Evolutionary conservation across 2,113 vertebrate species (phyloP), one percentile per base, ranked within the genome.

Genomic region (Rhombomys opimus): DNA sequence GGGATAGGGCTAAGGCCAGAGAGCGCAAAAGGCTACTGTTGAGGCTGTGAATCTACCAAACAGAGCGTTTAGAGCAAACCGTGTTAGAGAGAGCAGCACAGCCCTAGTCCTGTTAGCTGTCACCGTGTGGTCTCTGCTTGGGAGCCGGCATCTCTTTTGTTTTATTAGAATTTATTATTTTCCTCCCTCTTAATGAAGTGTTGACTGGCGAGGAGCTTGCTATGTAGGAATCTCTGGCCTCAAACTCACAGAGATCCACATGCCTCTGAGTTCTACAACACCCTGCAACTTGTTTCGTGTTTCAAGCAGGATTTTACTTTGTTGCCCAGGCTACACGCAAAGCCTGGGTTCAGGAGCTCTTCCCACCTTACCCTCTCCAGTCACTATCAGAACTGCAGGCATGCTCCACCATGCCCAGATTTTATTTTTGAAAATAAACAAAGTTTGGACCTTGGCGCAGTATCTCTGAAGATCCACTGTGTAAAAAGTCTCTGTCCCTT

Each of bases 61-160:
- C 5, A 52, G 18, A 10, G 27, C 8, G 2, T 35, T 38, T 27
- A 20, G 32, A 54, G 57, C 3, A 46, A 46, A 46, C 46, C 46
- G 46, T 46, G 46, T 46, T 46, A 46, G 35, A n/a, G 61, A 14
- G 15, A 0, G n/a, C 3, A 46, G 30, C 67, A 76, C 13, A 63
- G 30, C 41, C 30, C 9, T 50, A 0, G 0, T 10, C 18, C 0
- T 0, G 20, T 2, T 5, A 8, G 9, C 35, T 61, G 22, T 27
- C 59, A 35, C 4, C 67, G 23, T 11, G 17, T 14, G 0, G 12
- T 67, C 25, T 67, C 35, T 6, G 57, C 38, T 11, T 81, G 50
- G 57, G 14, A 17, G 67, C 14, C 23, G 23, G 52, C 12, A 46
- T 46, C 41, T 52, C 75, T 52, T 77, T 30, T 50, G 6, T 30